Evolutionary conservation across 2,888 invertebrate genomes (phyloP), one percentile per base, ranked within the genome.

Genomic region (Zygogramma bicolorata): DNA sequence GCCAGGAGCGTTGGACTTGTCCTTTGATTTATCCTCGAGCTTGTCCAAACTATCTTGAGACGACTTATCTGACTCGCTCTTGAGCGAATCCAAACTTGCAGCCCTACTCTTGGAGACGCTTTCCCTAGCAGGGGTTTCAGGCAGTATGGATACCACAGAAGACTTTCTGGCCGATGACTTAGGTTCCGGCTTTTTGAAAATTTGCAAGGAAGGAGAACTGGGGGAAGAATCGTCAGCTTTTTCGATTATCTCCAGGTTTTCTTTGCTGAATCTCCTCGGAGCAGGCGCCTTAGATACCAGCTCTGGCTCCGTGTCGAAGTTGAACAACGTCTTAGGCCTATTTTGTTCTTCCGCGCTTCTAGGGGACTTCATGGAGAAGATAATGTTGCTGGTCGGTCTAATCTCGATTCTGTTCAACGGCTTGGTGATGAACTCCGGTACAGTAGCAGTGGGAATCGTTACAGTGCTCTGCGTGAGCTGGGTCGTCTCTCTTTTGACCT

Each of bases 381-480:
- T 92, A 34, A 93, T 89, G 81, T 93, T 91, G 34, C 90, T 90
- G 8, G 89, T 83, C 0, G 91, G 90, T 79, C 90, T 90, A 8
- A 89, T 87, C 80, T 93, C 93, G 5, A 93, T 92, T 83, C 91
- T 91, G 82, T 93, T 92, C 58, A 93, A 82, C 84, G 93, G 93
- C 69, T 93, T 91, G 81, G 92, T 91, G 74, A 93, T 86, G 83
- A 93, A 93, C 84, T 94, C 93, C 0, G 93, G 92, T 13, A 92
- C 88, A 85, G 77, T 78, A 87, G 88, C 42, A 89, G 80, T 82
- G 18, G 77, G 77, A 49, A 75, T 60, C 10, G 78, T 75, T 40
- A 78, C 73, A 10, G 74, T 78, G 53, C 74, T 81, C 53, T 78
- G 80, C 86, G 77, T 89, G 87, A 81, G 85, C 87, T 83, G 82